Percentiles rank a stretch among this genome's conserved stretches.
Conservation (phyloP, 2,797 vertebrate species). For the Danio aesculapii region DNA sequence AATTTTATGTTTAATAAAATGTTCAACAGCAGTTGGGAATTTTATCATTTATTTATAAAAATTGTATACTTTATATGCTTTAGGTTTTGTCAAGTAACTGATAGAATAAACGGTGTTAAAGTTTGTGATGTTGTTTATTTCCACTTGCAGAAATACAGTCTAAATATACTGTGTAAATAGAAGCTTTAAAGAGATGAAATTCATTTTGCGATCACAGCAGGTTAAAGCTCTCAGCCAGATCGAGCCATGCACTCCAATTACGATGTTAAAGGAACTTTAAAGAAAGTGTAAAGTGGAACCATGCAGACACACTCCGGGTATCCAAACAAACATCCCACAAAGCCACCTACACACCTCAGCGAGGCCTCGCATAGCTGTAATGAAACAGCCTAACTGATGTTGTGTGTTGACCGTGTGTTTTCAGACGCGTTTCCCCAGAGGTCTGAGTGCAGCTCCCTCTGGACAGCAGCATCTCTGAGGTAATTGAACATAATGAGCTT, state of each 20-base stretch:
- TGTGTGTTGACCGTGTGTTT: constrained; percentile 17
- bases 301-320: constrained; percentile 13
- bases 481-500: constrained; percentile 58
- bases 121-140: too few relatives aligned
- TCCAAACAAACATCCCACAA: constrained; percentile 36
- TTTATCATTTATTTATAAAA: too few relatives aligned
- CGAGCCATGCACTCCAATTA: constrained; percentile 14
- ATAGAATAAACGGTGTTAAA: neutral
- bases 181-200: neutral
- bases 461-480: constrained; percentile 39
- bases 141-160: neutral
- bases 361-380: constrained; percentile 8
- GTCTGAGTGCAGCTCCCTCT: constrained; percentile 31
- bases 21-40: too few relatives aligned
- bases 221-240: constrained; percentile 14
- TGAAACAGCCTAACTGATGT: constrained; percentile 29
- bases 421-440: constrained; percentile 24
- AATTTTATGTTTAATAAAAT: too few relatives aligned
- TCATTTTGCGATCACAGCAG: constrained; percentile 15
- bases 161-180: neutral
- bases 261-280: constrained; percentile 14
- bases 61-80: neutral
- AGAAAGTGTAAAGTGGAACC: constrained; percentile 32
- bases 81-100: neutral
- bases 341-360: constrained; percentile 15